Evolutionary conservation across 2,113 vertebrate genomes (phyloP).

Genomic region (Raja brachyura): DNA sequence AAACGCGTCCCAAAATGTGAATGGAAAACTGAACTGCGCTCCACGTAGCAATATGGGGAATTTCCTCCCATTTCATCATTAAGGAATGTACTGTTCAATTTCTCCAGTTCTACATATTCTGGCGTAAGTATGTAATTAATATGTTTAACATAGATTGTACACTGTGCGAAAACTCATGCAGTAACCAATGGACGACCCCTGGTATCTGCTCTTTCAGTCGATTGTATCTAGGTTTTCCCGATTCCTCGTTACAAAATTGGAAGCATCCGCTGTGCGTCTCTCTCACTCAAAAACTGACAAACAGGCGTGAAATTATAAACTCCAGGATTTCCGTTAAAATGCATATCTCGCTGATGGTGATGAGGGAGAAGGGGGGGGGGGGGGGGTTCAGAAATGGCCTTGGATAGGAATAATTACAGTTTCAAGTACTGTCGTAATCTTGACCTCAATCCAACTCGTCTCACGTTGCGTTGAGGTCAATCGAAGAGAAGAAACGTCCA

Average conservation of each 20-base stretch:
- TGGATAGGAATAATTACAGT: not conserved
- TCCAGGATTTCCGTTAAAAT: not conserved
- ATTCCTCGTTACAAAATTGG: not conserved
- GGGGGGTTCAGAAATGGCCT: too few relatives aligned
- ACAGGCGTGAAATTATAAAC: not conserved
- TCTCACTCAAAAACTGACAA: too few relatives aligned
- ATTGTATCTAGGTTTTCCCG: too few relatives aligned
- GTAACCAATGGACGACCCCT: not conserved
- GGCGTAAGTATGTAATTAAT: not conserved
- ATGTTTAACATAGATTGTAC: not conserved
- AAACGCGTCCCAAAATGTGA: not conserved
- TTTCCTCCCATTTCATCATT: too few relatives aligned
- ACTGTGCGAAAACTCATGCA: too few relatives aligned
- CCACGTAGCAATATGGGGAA: not conserved
- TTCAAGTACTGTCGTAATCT: not conserved
- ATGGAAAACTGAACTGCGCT: not conserved
- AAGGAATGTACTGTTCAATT: not conserved
- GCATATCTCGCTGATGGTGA: not conserved
- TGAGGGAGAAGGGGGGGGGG: too few relatives aligned
- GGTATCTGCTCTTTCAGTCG: not conserved
- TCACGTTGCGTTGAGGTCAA: too few relatives aligned
- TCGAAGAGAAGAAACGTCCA: too few relatives aligned
- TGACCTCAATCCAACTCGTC: not conserved
- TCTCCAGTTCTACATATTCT: not conserved
- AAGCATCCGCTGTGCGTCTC: not conserved